Percentiles rank a stretch among this genome's conserved stretches.
Conservation (phyloP, 2,797 vertebrate species). For the Trichosurus vulpecula region DNA sequence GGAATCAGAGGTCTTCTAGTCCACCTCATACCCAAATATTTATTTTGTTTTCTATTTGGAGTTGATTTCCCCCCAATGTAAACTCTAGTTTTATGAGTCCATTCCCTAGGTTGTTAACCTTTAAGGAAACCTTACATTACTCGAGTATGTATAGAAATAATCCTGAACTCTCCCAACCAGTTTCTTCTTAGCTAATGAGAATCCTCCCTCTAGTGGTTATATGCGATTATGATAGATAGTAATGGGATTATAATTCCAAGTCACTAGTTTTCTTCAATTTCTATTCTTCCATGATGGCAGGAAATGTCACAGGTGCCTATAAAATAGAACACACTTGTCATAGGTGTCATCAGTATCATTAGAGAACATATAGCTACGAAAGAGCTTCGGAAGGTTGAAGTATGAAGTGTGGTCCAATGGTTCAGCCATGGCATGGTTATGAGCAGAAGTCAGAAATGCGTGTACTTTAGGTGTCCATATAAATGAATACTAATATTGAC, state of each 20-base stretch:
- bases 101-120: background rate
- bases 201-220: slow-evolving; percentile 46
- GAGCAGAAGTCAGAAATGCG: background rate
- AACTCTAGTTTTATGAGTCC: background rate
- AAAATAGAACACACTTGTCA: background rate
- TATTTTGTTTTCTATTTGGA: background rate
- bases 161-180: background rate
- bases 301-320: background rate
- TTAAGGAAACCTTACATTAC: background rate
- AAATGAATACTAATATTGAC: background rate
- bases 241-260: background rate
- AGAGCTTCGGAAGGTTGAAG: background rate
- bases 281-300: background rate
- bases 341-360: background rate
- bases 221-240: slow-evolving; percentile 13
- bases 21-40: background rate
- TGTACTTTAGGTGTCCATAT: background rate
- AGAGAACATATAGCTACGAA: background rate
- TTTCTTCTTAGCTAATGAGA: background rate
- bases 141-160: background rate
- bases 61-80: background rate
- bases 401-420: background rate
- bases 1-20: background rate
- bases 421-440: background rate
- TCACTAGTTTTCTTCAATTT: background rate